Evolutionary conservation across 2,113 vertebrate species (phyloP), one percentile per base, ranked within the genome.

Genomic region (Syngnathus floridae): DNA sequence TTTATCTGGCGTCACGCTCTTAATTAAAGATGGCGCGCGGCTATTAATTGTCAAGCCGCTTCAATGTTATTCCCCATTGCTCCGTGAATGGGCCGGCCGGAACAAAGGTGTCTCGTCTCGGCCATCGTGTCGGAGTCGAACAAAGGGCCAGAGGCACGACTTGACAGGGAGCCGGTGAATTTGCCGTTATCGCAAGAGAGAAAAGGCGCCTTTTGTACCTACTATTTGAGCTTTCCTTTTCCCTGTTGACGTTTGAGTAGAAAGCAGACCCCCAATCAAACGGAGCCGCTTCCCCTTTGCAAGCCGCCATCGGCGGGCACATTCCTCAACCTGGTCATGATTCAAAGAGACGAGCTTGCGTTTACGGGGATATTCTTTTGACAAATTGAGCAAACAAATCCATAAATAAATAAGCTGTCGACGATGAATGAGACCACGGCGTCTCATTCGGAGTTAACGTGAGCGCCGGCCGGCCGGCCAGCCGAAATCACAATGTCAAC

Each of bases 21-120:
- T 91, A 90, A 88, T 89, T 90, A 91, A 89, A 90, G 87, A 85
- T 78, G 85, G 84, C 72, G 81, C 72, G 73, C 69, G 77, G 86
- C 84, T 89, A 88, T 92, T 90, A 90, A 91, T 90, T 90, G 89
- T 86, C 80, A 86, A 82, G 87, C 82, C 84, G 76, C 85, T 90
- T 90, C 82, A 85, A 88, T 89, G 88, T 89, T 87, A 88, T 92
- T 85, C 82, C 77, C 8, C 40, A 82, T 81, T 82, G 74, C 57
- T 43, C 76, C 22, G 73, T 88, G 82, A 90, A 87, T 84, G 85
- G 83, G 70, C 74, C 67, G 63, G 66, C 68, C 77, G 76, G 82
- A 88, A 90, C 86, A 90, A 90, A 86, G 86, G 83, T 72, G 81
- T 84, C 85, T 76, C 77, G 81, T 84, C 85, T 76, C 77, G 79